Percentiles rank a stretch among this genome's conserved stretches.
These are phyloP conservation scores for Podargus strigoides DNA, from an alignment of 2,797 vertebrate species.

Conservation along the genomic window DNA sequence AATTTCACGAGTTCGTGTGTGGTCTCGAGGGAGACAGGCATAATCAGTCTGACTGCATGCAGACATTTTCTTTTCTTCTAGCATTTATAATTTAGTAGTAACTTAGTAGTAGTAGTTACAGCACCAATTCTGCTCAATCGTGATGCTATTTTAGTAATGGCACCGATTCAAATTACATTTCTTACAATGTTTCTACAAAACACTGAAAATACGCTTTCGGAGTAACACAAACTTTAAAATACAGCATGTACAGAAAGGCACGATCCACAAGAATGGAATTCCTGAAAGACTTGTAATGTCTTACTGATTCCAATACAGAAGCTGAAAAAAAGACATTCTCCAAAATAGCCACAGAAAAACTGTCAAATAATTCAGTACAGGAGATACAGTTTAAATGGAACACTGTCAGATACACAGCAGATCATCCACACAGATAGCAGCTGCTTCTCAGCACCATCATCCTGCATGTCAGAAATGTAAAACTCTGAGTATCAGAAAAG, in stretches of 20 bases:
- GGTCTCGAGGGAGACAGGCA: neutral
- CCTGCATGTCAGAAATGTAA: neutral
- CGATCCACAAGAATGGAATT: neutral
- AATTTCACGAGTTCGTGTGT: neutral
- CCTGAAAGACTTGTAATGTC: neutral
- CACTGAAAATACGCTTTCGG: neutral
- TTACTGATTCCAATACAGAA: neutral
- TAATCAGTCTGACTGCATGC: neutral
- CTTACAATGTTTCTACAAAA: neutral
- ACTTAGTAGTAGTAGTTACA: neutral
- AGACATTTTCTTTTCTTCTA: neutral
- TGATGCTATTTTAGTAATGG: neutral
- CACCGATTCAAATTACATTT: neutral
- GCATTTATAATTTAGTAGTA: no score
- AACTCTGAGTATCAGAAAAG: neutral
- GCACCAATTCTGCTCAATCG: neutral
- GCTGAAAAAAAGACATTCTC: neutral
- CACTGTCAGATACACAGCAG: neutral
- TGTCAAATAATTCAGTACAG: neutral
- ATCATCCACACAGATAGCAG: neutral
- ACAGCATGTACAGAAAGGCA: neutral
- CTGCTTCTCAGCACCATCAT: neutral
- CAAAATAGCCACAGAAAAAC: neutral
- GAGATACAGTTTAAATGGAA: neutral
- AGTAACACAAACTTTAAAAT: neutral